Evolutionary conservation across 2,113 vertebrate genomes (phyloP).

Genomic region (Butorides virescens): DNA sequence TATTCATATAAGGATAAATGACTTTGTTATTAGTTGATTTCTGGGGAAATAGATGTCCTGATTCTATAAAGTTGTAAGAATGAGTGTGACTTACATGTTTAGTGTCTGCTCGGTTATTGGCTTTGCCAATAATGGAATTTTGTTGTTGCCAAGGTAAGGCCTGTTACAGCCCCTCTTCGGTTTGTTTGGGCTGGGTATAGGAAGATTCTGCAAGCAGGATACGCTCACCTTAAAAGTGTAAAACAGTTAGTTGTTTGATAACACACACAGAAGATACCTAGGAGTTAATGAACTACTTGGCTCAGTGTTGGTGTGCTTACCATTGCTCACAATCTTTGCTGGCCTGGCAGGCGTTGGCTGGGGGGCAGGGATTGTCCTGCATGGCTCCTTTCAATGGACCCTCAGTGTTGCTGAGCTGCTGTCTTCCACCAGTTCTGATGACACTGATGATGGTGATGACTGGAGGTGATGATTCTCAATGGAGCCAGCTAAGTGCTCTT

Average conservation of each 20-base stretch:
- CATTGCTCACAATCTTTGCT: neutral
- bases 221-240: neutral
- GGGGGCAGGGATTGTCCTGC: neutral
- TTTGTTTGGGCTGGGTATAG: neutral
- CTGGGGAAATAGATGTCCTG: conserved; percentile 49
- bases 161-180: neutral
- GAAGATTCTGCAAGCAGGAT: neutral
- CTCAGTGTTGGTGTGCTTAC: neutral
- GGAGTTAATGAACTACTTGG: neutral
- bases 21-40: conserved; percentile 66
- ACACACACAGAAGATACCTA: neutral
- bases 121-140: neutral
- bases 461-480: neutral
- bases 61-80: neutral
- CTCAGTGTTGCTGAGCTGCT: neutral
- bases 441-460: neutral
- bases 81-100: neutral
- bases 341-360: neutral
- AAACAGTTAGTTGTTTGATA: neutral
- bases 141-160: neutral
- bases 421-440: neutral
- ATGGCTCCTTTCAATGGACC: neutral
- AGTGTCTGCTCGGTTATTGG: neutral
- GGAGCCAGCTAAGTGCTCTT: neutral
- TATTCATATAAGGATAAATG: conserved; percentile 68